phyloP scores from a whole-genome alignment of 2,888 invertebrate genomes.

The Plemyria rubiginata region DNA sequence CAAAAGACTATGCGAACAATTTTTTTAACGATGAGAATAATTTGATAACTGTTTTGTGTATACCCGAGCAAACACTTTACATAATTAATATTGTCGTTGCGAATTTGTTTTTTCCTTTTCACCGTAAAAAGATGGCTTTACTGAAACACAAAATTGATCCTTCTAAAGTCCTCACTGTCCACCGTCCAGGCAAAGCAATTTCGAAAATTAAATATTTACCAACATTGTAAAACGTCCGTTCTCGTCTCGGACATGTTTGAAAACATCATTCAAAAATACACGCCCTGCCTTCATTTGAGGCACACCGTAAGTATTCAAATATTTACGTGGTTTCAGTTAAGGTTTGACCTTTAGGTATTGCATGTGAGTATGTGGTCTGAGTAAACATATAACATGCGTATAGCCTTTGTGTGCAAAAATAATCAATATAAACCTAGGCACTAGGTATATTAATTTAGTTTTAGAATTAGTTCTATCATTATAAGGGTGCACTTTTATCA shows the following conservation, averaged over 20 bases:
- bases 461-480: constrained; percentile 5
- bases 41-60: constrained; percentile 17
- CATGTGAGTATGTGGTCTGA: constrained; percentile 23
- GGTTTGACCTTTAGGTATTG: constrained; percentile 52
- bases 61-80: constrained; percentile 5
- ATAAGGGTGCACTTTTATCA: neutral
- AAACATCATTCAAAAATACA: constrained; percentile 46
- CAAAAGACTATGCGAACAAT: constrained; percentile 28
- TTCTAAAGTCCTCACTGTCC: constrained; percentile 17
- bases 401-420: constrained; percentile 44
- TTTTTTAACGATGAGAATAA: neutral
- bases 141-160: constrained; percentile 11
- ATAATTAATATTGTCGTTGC: constrained; percentile 1
- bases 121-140: constrained; percentile 8
- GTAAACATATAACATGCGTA: constrained; percentile 34
- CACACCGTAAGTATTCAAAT: constrained; percentile 53
- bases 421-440: constrained; percentile 18
- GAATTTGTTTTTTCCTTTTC: constrained; percentile 1
- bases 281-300: constrained; percentile 48
- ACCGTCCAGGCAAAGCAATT: constrained; percentile 22
- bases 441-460: too few species aligned
- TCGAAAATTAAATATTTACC: constrained; percentile 36
- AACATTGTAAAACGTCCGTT: constrained; percentile 32
- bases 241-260: constrained; percentile 39
- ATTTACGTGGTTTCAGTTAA: constrained; percentile 56